Evolutionary conservation across 2,888 invertebrate genomes (phyloP), one percentile per base, ranked within the genome.

Genomic region (Orthonevra nobilis): DNA sequence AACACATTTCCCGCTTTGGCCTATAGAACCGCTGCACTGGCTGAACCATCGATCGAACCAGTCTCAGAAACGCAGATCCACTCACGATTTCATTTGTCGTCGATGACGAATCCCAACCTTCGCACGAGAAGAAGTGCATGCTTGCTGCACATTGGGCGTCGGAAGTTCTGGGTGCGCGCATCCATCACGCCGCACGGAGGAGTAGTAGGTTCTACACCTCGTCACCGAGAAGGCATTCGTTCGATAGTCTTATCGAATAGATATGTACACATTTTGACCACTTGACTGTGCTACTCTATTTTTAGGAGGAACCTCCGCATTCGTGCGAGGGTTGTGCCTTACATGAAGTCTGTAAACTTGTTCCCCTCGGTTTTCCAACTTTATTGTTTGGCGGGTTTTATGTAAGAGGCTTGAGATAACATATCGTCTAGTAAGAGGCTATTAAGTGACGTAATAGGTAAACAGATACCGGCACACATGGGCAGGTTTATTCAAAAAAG

Each of bases 151-250:
- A 40, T 66, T 73, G 42, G 79, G 79, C 79, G 79, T 66, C 79
- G 79, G 79, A 79, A 61, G 79, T 79, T 73, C 72, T 79, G 61
- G 79, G 72, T 72, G 79, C 23, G n/a, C n/a, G 63, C 75, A 42
- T 58, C 42, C 14, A n/a, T n/a, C n/a, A 40, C 15, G 23, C 5
- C 23, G 23, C 30, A 54, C 34, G 52, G 52, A 23, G 74, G 74
- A 15, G 52, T 58, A 23, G 23, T 20, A 26, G 12, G 17, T 70
- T 64, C 75, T 64, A 6, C 20, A n/a, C 40, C 70, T 70, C 38
- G 64, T 77, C 69, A 75, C 58, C 40, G n/a, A n/a, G n/a, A n/a
- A n/a, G n/a, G n/a, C n/a, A n/a, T n/a, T n/a, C n/a, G n/a, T n/a
- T n/a, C n/a, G n/a, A n/a, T n/a, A n/a, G n/a, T n/a, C n/a, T 48